Percentiles rank a stretch among this genome's conserved stretches.
Conservation (phyloP, 2,888 invertebrate genomes). For the Aphelenchoides bicaudatus region DNA sequence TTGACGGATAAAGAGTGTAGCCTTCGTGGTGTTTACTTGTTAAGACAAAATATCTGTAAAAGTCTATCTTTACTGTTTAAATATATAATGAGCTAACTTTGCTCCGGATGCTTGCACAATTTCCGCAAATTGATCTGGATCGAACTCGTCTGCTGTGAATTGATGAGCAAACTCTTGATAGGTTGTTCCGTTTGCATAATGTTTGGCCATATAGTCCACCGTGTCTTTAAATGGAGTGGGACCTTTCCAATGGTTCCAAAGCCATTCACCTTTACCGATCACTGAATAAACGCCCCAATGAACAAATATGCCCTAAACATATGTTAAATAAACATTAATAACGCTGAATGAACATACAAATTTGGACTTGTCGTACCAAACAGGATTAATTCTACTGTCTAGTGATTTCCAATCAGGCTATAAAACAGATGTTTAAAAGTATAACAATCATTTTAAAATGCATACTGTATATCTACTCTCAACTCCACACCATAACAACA, state of each 20-base stretch:
- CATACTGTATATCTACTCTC: too few species aligned
- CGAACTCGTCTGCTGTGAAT: conserved; percentile 84
- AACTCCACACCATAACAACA: too few species aligned
- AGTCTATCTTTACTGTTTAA: too few species aligned
- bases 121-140: conserved; percentile 78
- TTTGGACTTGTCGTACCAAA: conserved; percentile 64
- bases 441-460: too few species aligned
- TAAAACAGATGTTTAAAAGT: too few species aligned
- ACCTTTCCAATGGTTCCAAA: conserved; percentile 59
- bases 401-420: conserved; percentile 62
- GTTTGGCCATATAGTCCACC: conserved; percentile 72
- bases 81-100: conserved; percentile 70
- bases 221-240: conserved; percentile 38
- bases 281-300: conserved; percentile 65
- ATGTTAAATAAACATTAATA: too few species aligned
- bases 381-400: conserved; percentile 61
- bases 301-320: conserved; percentile 64
- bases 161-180: conserved; percentile 84
- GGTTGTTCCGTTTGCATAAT: conserved; percentile 77
- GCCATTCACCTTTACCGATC: conserved; percentile 25
- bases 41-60: conserved; percentile 63
- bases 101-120: conserved; percentile 81
- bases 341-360: too few species aligned
- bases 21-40: conserved; percentile 65
- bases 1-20: conserved; percentile 61